A percentile compares a stretch with the other conserved stretches of the same genome.
These are phyloP conservation scores for Hippopotamyrus pictus DNA, from an alignment of 2,797 vertebrate genomes.

Conservation along the genomic window DNA sequence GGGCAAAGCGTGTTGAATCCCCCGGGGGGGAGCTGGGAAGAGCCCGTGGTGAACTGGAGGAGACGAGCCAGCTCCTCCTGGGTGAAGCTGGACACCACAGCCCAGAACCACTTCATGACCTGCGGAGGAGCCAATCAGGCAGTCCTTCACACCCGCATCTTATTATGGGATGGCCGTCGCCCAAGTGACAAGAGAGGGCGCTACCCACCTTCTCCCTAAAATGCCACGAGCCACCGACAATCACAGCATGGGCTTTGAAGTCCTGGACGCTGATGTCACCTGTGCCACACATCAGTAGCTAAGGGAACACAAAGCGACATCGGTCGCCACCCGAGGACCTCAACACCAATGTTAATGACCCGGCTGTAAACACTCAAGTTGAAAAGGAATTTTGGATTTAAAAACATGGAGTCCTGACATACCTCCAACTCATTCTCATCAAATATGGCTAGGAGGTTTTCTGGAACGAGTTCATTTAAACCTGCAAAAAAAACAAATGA, in stretches of 20 bases:
- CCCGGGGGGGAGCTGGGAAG: slow-evolving; percentile 91
- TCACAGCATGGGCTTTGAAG: slow-evolving; percentile 94
- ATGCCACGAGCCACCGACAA: slow-evolving; percentile 95
- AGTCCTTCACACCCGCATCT: not conserved
- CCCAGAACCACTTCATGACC: slow-evolving; percentile 99
- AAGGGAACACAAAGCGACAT: slow-evolving; percentile 28
- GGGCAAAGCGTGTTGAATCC: slow-evolving; percentile 96
- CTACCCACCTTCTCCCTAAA: slow-evolving; percentile 87
- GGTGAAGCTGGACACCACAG: slow-evolving; percentile 93
- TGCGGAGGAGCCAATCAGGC: slow-evolving; percentile 38
- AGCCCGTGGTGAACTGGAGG: slow-evolving; percentile 96
- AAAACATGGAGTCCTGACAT: slow-evolving; percentile 26
- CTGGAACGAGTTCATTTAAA: slow-evolving; percentile 92
- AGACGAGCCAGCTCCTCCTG: slow-evolving; percentile 95
- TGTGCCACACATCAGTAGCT: slow-evolving; percentile 97
- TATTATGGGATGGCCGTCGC: not conserved
- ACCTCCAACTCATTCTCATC: slow-evolving; percentile 99
- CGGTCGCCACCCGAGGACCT: not conserved
- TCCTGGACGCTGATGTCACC: slow-evolving; percentile 95
- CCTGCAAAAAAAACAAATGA: slow-evolving; percentile 65
- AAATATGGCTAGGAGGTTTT: slow-evolving; percentile 97
- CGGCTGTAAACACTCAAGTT: not conserved
- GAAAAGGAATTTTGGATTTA: not conserved
- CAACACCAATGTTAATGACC: not conserved
- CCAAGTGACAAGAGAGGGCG: not conserved